A percentile compares a stretch with the other conserved stretches of the same genome.
Conservation (phyloP, 2,113 vertebrate genomes). For the Odontesthes bonariensis region DNA sequence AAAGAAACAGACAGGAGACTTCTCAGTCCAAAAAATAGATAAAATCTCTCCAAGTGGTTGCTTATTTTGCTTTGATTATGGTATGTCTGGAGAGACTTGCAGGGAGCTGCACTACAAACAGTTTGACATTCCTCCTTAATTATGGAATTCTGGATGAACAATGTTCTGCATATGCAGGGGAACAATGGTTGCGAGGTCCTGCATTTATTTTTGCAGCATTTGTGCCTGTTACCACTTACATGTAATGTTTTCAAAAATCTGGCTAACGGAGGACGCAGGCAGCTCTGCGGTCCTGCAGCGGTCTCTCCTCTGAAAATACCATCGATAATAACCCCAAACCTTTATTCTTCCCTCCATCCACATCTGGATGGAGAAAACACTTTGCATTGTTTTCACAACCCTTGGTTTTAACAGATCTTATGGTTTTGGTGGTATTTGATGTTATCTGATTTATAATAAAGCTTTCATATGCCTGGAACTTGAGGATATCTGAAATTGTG, state of each 20-base stretch:
- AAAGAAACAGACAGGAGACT: slow-evolving; percentile 45
- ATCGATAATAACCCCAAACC: slow-evolving; percentile 57
- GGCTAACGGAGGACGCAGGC: slow-evolving; percentile 55
- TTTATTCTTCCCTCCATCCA: slow-evolving; percentile 8
- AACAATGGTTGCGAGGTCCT: slow-evolving; percentile 77
- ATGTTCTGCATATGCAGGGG: slow-evolving; percentile 56
- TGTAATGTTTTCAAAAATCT: slow-evolving; percentile 69
- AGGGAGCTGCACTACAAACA: slow-evolving; percentile 73
- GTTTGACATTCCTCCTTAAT: slow-evolving; percentile 82
- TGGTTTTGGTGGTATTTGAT: slow-evolving; percentile 48
- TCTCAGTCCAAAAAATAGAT: slow-evolving; percentile 48
- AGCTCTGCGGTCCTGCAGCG: slow-evolving; percentile 48
- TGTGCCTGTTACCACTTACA: slow-evolving; percentile 78
- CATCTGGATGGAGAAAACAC: slow-evolving; percentile 49
- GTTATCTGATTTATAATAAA: slow-evolving; percentile 41
- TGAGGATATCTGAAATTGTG: slow-evolving; percentile 8
- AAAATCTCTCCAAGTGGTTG: slow-evolving; percentile 71
- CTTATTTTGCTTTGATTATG: slow-evolving; percentile 82
- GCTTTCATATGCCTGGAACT: slow-evolving; percentile 42
- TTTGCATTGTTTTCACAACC: slow-evolving; percentile 64
- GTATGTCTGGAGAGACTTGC: slow-evolving; percentile 72
- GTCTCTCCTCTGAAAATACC: slow-evolving; percentile 68
- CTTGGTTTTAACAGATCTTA: slow-evolving; percentile 45
- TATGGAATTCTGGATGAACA: slow-evolving; percentile 81
- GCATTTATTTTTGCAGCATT: slow-evolving; percentile 80